These are phyloP conservation scores for Geopemphigus sp. DNA, from an alignment of 1,140 invertebrate genomes.

Conservation along the genomic window DNA sequence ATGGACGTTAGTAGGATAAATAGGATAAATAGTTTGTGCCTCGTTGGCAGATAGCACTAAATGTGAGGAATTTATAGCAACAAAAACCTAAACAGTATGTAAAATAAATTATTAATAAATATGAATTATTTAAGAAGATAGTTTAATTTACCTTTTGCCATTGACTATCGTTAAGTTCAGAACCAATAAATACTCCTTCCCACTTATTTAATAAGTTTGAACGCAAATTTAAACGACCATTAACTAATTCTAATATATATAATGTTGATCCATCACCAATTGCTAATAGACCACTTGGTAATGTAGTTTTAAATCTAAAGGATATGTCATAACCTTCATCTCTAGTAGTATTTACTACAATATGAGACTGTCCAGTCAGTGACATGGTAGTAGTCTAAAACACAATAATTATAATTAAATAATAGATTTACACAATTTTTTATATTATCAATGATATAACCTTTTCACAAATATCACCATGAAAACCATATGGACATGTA, in stretches of 20 bases:
- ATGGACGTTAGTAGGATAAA: conserved; percentile 79
- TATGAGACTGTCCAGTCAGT: conserved; percentile 72
- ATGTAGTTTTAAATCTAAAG: conserved; percentile 85
- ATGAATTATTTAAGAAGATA: not conserved
- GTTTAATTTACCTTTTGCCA: conserved; percentile 72
- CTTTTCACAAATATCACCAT: conserved; percentile 74
- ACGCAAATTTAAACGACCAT: conserved; percentile 79
- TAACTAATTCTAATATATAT: conserved; percentile 77
- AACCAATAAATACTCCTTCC: conserved; percentile 83
- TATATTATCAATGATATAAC: conserved; percentile 55
- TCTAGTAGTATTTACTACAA: conserved; percentile 72
- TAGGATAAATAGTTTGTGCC: conserved; percentile 84
- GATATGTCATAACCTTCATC: conserved; percentile 85
- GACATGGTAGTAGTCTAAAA: conserved; percentile 79
- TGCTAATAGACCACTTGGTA: conserved; percentile 80
- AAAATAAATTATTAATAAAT: not conserved
- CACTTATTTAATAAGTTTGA: conserved; percentile 83
- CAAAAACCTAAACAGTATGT: conserved; percentile 64
- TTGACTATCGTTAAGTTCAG: conserved; percentile 75
- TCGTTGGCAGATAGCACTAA: conserved; percentile 80
- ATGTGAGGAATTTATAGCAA: conserved; percentile 81
- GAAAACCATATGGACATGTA: conserved; percentile 75
- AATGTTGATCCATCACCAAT: conserved; percentile 78
- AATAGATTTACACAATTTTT: not conserved
- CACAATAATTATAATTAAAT: not conserved